Conservation (phyloP, 2,888 invertebrate genomes). For the Oscheius sp. region DNA sequence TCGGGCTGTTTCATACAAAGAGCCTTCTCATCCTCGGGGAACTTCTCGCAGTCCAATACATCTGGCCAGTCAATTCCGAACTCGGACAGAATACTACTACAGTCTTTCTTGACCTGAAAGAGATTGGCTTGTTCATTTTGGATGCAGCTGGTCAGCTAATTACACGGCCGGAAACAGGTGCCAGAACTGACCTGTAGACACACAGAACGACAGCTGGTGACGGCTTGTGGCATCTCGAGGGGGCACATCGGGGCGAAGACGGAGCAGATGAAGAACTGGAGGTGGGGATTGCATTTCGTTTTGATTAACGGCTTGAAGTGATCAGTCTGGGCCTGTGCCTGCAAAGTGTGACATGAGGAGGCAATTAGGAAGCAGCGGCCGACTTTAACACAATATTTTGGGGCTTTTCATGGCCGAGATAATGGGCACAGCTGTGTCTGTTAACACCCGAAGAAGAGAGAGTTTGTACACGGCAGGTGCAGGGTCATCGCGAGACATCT, state of each 20-base stretch:
- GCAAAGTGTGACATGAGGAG: slow-evolving; percentile 34
- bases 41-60: slow-evolving; percentile 81
- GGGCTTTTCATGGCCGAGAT: no score
- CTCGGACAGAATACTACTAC: slow-evolving; percentile 78
- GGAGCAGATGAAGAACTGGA: slow-evolving; percentile 83
- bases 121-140: no score
- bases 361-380: neutral
- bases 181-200: slow-evolving; percentile 77
- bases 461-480: no score
- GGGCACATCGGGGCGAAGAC: slow-evolving; percentile 90
- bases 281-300: slow-evolving; percentile 67
- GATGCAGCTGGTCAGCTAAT: slow-evolving; percentile 20
- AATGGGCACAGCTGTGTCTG: no score
- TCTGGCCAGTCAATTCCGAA: slow-evolving; percentile 79
- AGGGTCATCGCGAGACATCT: no score
- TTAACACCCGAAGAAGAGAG: no score
- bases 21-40: slow-evolving; percentile 78
- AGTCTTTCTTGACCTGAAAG: slow-evolving; percentile 74
- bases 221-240: slow-evolving; percentile 78
- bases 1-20: slow-evolving; percentile 79
- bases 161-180: slow-evolving; percentile 19
- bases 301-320: slow-evolving; percentile 69
- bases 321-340: slow-evolving; percentile 65
- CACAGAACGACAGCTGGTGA: slow-evolving; percentile 85
- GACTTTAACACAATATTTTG: neutral